Percentiles rank a stretch among this genome's conserved stretches.
Conservation (phyloP, 2,888 invertebrate species). For the Rhagonycha lutea region DNA sequence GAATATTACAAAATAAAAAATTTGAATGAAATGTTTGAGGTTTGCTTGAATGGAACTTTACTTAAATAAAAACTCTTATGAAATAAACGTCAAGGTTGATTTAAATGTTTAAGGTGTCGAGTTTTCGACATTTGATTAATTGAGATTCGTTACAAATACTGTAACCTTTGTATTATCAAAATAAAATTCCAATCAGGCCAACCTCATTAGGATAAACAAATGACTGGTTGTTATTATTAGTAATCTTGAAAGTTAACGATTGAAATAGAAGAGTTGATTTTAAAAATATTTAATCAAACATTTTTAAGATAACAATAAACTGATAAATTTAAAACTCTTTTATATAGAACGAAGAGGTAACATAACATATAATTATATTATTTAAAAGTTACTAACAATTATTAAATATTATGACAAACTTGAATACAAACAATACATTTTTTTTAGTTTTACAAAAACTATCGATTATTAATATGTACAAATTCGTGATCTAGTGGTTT, state of each 20-base stretch:
- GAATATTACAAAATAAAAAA: too few relatives aligned
- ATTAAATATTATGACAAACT: not conserved
- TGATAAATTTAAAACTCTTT: not conserved
- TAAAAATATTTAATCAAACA: not conserved
- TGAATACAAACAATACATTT: not conserved
- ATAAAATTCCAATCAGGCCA: not conserved
- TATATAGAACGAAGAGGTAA: not conserved
- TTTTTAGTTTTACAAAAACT: not conserved
- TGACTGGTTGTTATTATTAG: not conserved
- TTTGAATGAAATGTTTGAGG: too few relatives aligned
- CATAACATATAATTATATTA: not conserved
- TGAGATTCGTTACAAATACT: not conserved
- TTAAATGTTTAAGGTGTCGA: not conserved
- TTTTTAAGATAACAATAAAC: not conserved
- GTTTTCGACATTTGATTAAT: not conserved
- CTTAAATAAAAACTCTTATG: too few relatives aligned
- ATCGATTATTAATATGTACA: slow-evolving; percentile 5
- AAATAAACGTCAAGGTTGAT: not conserved
- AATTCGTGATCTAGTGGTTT: slow-evolving; percentile 58
- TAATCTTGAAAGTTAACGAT: not conserved
- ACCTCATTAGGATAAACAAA: not conserved
- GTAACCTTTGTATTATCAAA: not conserved
- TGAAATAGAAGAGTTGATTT: not conserved
- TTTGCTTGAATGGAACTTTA: too few relatives aligned
- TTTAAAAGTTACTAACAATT: not conserved